These are phyloP conservation scores for Lasioglossum calceatum DNA, from an alignment of 2,888 invertebrate genomes.

Conservation along the genomic window DNA sequence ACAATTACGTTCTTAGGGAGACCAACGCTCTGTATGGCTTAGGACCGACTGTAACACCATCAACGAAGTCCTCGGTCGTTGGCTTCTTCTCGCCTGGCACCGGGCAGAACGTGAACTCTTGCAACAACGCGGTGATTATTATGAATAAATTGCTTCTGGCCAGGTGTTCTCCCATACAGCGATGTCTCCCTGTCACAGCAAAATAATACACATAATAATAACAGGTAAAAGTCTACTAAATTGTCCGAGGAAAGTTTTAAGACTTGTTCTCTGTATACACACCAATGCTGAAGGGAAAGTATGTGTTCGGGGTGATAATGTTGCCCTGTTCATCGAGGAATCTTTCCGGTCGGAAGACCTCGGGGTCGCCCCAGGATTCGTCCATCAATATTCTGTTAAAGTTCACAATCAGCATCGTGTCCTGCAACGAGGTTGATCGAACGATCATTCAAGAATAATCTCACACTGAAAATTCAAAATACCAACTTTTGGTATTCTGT, in stretches of 20 bases:
- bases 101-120: conserved; percentile 89
- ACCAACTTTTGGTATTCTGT: conserved; percentile 90
- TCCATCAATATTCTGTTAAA: conserved; percentile 90
- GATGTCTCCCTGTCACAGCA: conserved; percentile 86
- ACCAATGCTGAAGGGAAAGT: conserved; percentile 92
- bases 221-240: too few relatives aligned
- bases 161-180: conserved; percentile 93
- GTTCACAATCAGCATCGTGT: conserved; percentile 92
- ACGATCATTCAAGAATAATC: neutral
- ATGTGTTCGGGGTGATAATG: conserved; percentile 87
- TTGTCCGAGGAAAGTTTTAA: neutral
- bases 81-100: conserved; percentile 88
- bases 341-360: conserved; percentile 90
- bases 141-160: conserved; percentile 92
- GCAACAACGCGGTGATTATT: conserved; percentile 90
- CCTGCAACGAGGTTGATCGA: conserved; percentile 84
- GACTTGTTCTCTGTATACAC: conserved; percentile 22
- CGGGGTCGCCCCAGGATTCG: conserved; percentile 89
- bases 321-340: conserved; percentile 88
- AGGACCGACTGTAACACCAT: conserved; percentile 92
- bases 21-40: conserved; percentile 90
- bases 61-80: conserved; percentile 87
- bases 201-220: neutral
- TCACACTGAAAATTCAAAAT: neutral
- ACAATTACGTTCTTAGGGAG: conserved; percentile 84